Percentiles rank a stretch among this genome's conserved stretches.
Conservation (phyloP, 2,888 invertebrate genomes). For the Caradrina clavipalpis region DNA sequence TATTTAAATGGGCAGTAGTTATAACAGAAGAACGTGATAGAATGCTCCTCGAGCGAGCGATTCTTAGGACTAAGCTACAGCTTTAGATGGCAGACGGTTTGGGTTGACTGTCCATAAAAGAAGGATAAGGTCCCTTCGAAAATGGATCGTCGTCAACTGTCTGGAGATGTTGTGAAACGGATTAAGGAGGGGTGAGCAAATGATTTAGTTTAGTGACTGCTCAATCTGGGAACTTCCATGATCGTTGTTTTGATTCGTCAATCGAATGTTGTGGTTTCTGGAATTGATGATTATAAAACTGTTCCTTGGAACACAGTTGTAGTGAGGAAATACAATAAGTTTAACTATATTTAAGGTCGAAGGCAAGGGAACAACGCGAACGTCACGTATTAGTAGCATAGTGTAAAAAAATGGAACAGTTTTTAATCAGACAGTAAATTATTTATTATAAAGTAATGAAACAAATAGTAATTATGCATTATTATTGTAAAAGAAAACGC, state of each 20-base stretch:
- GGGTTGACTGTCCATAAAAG: conserved; percentile 31
- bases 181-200: neutral
- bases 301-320: neutral
- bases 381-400: neutral
- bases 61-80: conserved; percentile 38
- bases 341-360: neutral
- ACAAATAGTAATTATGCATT: neutral
- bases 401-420: neutral
- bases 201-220: conserved; percentile 10
- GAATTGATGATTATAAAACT: conserved; percentile 14
- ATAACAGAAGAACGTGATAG: conserved; percentile 55
- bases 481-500: neutral
- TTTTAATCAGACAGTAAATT: neutral
- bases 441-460: neutral
- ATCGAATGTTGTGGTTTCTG: conserved; percentile 8
- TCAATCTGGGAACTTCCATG: conserved; percentile 11
- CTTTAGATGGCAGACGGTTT: conserved; percentile 7
- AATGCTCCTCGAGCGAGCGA: conserved; percentile 48
- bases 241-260: conserved; percentile 7
- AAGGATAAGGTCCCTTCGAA: conserved; percentile 5
- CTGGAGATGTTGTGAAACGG: conserved; percentile 6
- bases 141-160: conserved; percentile 25
- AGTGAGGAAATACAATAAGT: neutral
- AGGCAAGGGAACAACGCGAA: neutral
- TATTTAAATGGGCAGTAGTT: conserved; percentile 54